Evolutionary conservation across 1,140 invertebrate genomes (phyloP).

Genomic region (Anastatus disparis): DNA sequence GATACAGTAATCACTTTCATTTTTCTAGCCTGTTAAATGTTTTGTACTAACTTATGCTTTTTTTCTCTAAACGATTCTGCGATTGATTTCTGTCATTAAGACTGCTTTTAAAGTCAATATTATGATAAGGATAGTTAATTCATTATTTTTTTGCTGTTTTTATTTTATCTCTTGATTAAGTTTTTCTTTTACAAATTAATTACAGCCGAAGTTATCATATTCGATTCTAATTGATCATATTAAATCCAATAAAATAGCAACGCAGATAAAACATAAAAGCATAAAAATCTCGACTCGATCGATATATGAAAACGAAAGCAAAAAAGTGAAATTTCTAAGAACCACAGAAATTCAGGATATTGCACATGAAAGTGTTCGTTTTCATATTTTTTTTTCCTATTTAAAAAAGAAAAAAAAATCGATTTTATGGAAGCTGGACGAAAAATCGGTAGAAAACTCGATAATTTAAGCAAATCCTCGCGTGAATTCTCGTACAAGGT

Average conservation of each 20-base stretch:
- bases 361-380: not conserved
- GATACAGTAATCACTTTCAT: not conserved
- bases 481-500: not conserved
- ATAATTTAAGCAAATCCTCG: not conserved
- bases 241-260: too few species aligned
- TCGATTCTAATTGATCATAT: too few species aligned
- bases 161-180: too few species aligned
- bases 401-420: not conserved
- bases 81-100: too few species aligned
- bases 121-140: too few species aligned
- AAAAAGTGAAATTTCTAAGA: not conserved
- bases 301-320: not conserved
- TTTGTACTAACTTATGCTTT: too few species aligned
- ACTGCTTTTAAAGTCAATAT: too few species aligned
- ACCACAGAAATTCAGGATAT: not conserved
- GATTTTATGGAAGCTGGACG: not conserved
- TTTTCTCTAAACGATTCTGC: too few species aligned
- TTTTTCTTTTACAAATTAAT: too few species aligned
- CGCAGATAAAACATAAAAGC: too few species aligned
- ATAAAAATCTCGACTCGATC: not conserved
- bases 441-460: not conserved
- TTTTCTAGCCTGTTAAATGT: not conserved
- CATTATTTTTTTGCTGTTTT: too few species aligned
- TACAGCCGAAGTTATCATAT: too few species aligned
- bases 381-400: not conserved